A percentile compares a stretch with the other conserved stretches of the same genome.
Evolutionary conservation across 2,888 invertebrate species (phyloP).

Genomic region (Orthonychiurus folsomi): DNA sequence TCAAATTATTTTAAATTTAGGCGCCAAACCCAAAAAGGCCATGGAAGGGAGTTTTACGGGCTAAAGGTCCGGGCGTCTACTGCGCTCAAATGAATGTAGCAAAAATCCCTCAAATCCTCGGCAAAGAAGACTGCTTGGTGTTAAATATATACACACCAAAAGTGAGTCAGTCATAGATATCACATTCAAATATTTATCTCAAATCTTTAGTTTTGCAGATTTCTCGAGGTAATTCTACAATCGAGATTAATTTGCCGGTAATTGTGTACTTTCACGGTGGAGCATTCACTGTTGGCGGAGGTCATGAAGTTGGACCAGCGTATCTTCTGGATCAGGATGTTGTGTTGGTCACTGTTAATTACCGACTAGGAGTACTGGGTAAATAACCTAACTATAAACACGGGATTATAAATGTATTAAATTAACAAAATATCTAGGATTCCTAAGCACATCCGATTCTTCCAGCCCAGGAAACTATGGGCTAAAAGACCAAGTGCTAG

Average conservation of each 20-base stretch:
- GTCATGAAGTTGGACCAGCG: constrained; percentile 7
- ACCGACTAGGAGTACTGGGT: constrained; percentile 12
- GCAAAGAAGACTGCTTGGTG: constrained; percentile 9
- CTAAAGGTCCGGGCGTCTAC: background rate
- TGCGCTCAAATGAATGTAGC: constrained; percentile 4
- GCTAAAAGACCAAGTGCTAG: constrained; percentile 8
- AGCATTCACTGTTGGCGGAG: constrained; percentile 7
- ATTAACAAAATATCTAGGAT: constrained; percentile 7
- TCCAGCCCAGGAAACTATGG: constrained; percentile 10
- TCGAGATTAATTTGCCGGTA: constrained; percentile 8
- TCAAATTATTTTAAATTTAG: too few relatives aligned
- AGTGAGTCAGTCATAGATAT: too few relatives aligned
- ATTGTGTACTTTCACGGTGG: constrained; percentile 12
- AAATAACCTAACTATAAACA: background rate
- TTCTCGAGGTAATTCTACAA: too few relatives aligned
- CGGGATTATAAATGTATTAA: background rate
- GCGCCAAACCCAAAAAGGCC: background rate
- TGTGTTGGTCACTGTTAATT: constrained; percentile 11
- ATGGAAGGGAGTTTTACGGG: constrained; percentile 8
- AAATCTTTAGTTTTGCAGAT: too few relatives aligned
- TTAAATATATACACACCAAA: constrained; percentile 13
- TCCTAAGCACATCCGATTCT: constrained; percentile 7
- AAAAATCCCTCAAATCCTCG: background rate
- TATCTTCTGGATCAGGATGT: constrained; percentile 13
- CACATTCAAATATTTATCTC: too few relatives aligned